Percentiles rank a stretch among this genome's conserved stretches.
phyloP scores from a whole-genome alignment of 2,113 vertebrate genomes.

The Cynoglossus semilaevis region DNA sequence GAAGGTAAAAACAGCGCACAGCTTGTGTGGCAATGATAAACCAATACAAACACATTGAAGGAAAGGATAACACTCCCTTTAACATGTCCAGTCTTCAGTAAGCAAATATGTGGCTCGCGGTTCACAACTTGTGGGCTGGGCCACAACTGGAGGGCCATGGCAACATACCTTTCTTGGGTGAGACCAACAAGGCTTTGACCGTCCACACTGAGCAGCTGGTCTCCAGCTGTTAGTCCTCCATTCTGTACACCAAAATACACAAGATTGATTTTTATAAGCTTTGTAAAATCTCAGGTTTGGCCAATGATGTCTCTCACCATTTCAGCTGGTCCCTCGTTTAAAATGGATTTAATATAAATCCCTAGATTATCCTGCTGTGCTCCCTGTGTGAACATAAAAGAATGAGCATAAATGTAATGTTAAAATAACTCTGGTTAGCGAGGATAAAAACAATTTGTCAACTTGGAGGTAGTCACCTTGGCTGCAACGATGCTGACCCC shows the following conservation, averaged over 20 bases:
- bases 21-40: no score
- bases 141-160: no score
- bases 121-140: no score
- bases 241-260: conserved; percentile 65
- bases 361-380: conserved; percentile 86
- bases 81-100: no score
- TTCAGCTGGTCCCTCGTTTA: conserved; percentile 89
- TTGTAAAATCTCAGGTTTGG: background rate
- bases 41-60: no score
- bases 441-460: conserved; percentile 1
- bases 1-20: no score
- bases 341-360: conserved; percentile 93
- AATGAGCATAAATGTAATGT: background rate
- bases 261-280: background rate
- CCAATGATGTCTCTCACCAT: conserved; percentile 74
- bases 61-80: no score
- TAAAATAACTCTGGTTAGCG: background rate
- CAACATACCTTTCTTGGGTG: conserved; percentile 86
- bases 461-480: conserved; percentile 76
- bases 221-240: conserved; percentile 85
- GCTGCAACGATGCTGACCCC: conserved; percentile 94
- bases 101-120: no score
- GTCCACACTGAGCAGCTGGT: conserved; percentile 91
- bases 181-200: conserved; percentile 87
- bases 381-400: conserved; percentile 71